Base-by-base conservation (phyloP, 2,888 invertebrate genomes). In the Agrilus biguttatus region DNA sequence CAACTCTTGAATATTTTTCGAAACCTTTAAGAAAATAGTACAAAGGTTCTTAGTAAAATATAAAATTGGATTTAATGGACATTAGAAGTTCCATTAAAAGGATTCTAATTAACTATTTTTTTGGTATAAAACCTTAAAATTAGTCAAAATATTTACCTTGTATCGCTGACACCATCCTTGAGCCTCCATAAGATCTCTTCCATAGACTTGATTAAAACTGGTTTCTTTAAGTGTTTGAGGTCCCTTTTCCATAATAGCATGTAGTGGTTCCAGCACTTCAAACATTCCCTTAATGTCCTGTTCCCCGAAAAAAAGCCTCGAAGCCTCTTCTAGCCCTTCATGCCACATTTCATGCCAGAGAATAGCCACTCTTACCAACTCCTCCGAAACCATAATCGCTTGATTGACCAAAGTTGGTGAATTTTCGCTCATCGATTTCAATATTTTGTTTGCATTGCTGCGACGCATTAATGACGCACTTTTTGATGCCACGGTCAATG, bases 331-430 rank as follows among this genome's bases (percentile, higher is more conserved):
- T 14, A 98, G 67, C 0, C 95, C 97, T 63, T 98, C 98, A 60
- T 97, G 93, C 98, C 98, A 99, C 57, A 95, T 81, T 63, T 98
- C 98, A 60, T 98, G 97, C 98, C 98, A 99, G 14, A 99, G 69
- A 51, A 99, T 99, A 2, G 98, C 97, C 1, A 97, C 95, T 42
- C 97, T 73, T 45, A 98, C 97, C 39, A 98, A 71, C 65, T 98
- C 98, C 56, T 97, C 96, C 37, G 93, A 83, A 47, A 92, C 95
- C 85, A 93, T 85, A 55, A 92, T 79, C 0, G 96, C 96, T 64
- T 99, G 97, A 54, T 87, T 85, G 1, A 99, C 97, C 38, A 99
- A 70, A 23, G 79, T 82, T 13, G 80, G 83, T 41, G 91, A 92
- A 66, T 95, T 91, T 49, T 97, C 96, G 52, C 89, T 83, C 90